Evolutionary conservation across 2,113 vertebrate genomes (phyloP), one percentile per base, ranked within the genome.

Genomic region (Reinhardtius hippoglossoides): DNA sequence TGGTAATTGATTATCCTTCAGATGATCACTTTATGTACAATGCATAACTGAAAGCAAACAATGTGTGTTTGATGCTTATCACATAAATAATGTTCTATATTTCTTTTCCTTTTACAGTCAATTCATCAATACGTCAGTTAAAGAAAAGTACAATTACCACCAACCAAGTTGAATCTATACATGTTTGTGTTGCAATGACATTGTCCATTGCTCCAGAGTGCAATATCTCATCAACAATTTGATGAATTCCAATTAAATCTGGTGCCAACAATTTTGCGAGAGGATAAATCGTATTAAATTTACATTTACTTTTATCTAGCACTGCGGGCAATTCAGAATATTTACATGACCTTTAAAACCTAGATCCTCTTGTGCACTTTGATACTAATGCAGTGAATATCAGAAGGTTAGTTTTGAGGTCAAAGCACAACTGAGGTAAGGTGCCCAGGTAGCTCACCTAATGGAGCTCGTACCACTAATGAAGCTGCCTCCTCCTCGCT

Each of bases 31-130:
- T 64, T 66, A 69, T 26, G 9, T 58, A 2, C 59, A 66, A 15
- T 16, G 18, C 48, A 31, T 31, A 50, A 59, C 6, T 52, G 10
- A 12, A 67, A 18, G 12, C 14, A 23, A 58, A 35, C 9, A 24
- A 40, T 59, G 16, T 64, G 55, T 44, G 14, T 62, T 4, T 70
- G 18, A 54, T 44, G n/a, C 7, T 74, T 37, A 31, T 54, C 13
- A 73, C 48, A 84, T 76, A 71, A 84, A 65, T 80, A 59, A 74
- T 31, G 31, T 62, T 21, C 35, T 66, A 61, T 72, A 52, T 56
- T 54, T 74, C 66, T 14, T 46, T 54, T 1, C 50, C 1, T 67
- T 64, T 7, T 23, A 67, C 37, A 50, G 4, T 50, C 1, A 66
- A 59, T 65, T 27, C 3, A 74, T 21, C 27, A 69, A 59, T 65